Percentiles rank a stretch among this genome's conserved stretches.
Conservation (phyloP, 2,888 invertebrate genomes). For the Ernsta delagoae region DNA sequence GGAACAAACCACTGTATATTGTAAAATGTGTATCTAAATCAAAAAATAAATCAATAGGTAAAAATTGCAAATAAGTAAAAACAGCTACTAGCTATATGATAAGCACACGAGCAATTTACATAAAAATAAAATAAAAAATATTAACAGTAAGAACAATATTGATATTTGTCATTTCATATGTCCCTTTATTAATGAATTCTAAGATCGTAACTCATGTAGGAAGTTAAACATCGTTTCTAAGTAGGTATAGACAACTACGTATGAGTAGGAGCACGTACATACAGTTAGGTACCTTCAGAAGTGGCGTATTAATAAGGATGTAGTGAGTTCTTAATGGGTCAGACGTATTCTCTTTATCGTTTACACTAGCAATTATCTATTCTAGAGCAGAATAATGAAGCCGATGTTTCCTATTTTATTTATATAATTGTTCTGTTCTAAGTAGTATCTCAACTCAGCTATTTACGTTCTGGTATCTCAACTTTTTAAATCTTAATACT, state of each 20-base stretch:
- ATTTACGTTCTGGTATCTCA: neutral
- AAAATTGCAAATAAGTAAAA: too few relatives aligned
- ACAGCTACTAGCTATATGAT: too few relatives aligned
- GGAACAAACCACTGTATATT: too few relatives aligned
- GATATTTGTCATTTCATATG: too few relatives aligned
- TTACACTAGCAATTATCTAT: conserved; percentile 1
- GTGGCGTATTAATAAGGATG: conserved; percentile 35
- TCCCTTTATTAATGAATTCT: conserved; percentile 19
- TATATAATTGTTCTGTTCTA: neutral
- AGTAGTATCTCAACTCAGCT: neutral
- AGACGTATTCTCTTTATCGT: conserved; percentile 34
- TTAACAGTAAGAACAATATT: too few relatives aligned
- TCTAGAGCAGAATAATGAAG: neutral
- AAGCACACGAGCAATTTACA: too few relatives aligned
- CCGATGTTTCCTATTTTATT: neutral
- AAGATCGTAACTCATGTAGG: conserved; percentile 29
- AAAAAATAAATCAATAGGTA: too few relatives aligned
- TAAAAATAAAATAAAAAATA: too few relatives aligned
- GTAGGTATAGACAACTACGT: conserved; percentile 27
- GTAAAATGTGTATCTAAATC: too few relatives aligned
- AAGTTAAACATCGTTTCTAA: conserved; percentile 31
- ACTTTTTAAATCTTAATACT: neutral
- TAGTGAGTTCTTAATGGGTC: conserved; percentile 38
- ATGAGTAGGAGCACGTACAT: conserved; percentile 9
- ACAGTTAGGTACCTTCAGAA: too few relatives aligned